Conservation (phyloP, 2,888 invertebrate genomes). For the Psylliodes chrysocephalus region DNA sequence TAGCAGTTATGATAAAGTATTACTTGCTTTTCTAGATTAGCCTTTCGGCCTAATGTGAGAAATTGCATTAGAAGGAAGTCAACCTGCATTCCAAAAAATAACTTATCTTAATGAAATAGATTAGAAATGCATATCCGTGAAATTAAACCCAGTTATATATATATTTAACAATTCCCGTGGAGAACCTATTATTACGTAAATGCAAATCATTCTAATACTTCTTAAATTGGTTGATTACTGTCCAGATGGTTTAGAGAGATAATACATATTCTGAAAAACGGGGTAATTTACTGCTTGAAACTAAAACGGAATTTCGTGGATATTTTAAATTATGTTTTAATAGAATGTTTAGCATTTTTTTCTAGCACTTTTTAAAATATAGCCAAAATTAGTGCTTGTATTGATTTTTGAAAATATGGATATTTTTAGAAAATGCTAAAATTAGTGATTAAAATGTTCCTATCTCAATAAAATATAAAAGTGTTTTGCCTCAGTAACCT, state of each 20-base stretch:
- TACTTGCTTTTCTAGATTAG: neutral
- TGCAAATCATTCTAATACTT: conserved; percentile 9
- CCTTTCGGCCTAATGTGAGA: neutral
- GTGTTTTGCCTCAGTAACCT: too few species aligned
- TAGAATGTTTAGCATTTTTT: too few species aligned
- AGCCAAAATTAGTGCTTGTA: too few species aligned
- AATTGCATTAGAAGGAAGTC: conserved; percentile 7
- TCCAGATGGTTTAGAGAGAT: conserved; percentile 7
- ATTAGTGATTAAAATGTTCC: too few species aligned
- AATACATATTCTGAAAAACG: neutral
- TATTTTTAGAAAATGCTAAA: too few species aligned
- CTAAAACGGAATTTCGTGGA: too few species aligned
- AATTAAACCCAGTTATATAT: conserved; percentile 10
- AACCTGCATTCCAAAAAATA: conserved; percentile 1
- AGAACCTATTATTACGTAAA: conserved; percentile 1
- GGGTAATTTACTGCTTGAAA: too few species aligned
- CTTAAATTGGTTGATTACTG: conserved; percentile 4
- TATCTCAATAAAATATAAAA: too few species aligned
- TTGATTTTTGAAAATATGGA: too few species aligned
- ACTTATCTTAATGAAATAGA: conserved; percentile 12
- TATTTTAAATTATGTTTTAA: too few species aligned
- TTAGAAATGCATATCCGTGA: conserved; percentile 20
- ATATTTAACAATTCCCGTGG: conserved; percentile 13
- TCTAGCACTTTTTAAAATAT: too few species aligned
- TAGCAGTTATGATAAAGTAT: too few species aligned